Percentiles rank a stretch among this genome's conserved stretches.
Evolutionary conservation across 2,113 vertebrate species (phyloP).

Genomic region (Onychostoma macrolepis): DNA sequence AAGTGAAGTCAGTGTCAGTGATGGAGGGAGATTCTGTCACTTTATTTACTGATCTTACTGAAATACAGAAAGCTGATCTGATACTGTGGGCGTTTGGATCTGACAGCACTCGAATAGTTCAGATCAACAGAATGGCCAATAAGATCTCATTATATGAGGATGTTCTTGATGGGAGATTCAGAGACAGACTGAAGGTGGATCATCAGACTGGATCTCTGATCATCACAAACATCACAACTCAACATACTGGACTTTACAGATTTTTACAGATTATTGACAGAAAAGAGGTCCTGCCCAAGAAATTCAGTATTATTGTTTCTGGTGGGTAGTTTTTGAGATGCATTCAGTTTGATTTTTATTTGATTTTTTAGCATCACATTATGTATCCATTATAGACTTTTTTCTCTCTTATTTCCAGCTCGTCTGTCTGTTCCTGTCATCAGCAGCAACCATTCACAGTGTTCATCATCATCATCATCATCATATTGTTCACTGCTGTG

Average conservation of each 20-base stretch:
- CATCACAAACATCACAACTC: neutral
- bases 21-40: conserved; percentile 7
- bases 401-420: neutral
- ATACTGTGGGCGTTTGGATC: neutral
- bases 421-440: neutral
- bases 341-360: neutral
- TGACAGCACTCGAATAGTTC: neutral
- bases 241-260: neutral
- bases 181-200: neutral
- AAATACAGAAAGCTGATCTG: neutral
- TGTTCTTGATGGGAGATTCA: neutral
- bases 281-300: neutral
- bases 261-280: neutral
- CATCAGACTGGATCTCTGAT: neutral
- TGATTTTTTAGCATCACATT: neutral
- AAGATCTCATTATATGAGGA: neutral
- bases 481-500: neutral
- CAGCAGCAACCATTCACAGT: neutral
- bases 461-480: neutral
- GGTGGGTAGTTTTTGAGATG: neutral
- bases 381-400: neutral
- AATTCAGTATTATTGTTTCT: neutral
- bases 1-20: neutral
- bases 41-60: neutral
- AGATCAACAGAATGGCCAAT: neutral